Evolutionary conservation across 2,113 vertebrate species (phyloP), one percentile per base, ranked within the genome.

Genomic region (Lophius piscatorius): DNA sequence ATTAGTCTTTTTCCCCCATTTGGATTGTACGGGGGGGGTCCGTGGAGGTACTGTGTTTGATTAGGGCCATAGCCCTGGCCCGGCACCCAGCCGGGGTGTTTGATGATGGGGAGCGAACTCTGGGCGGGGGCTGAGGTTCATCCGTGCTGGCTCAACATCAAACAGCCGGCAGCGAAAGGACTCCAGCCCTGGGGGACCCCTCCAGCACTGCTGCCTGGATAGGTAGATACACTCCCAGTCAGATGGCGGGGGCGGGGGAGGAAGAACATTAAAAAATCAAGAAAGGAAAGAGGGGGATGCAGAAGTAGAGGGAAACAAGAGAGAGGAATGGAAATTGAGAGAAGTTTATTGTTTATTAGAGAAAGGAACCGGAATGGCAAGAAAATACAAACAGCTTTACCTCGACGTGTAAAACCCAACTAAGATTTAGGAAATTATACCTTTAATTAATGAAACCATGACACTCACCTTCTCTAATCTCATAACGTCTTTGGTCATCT

Each of bases 141-240:
- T 81, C 83, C 74, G 35, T 10, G 24, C 47, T n/a, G 52, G 78
- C 80, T 87, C 80, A 72, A 88, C 84, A 85, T 88, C 87, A 88
- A 88, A 88, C 80, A 85, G 82, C 84, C 78, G 9, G 71, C 66
- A 85, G 87, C 81, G 68, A 81, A 84, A 87, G 82, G 78, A 83
- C 66, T 72, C 16, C 33, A 70, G 80, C 80, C 87, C 84, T 80
- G 71, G 38, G 80, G 87, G 84, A 78, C 49, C 70, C 83, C 76
- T 68, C 54, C 71, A 82, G 76, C 82, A 61, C 60, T 46, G 60
- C 59, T 77, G 80, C 78, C 66, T 64, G 71, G 75, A 76, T 80
- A 80, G 80, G 73, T 80, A 74, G 76, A 76, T 80, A 22, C n/a
- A n/a, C n/a, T n/a, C n/a, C 74, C 74, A 56, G 65, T 59, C 56